phyloP scores from a whole-genome alignment of 2,888 invertebrate genomes.

The Cephus pulcher region DNA sequence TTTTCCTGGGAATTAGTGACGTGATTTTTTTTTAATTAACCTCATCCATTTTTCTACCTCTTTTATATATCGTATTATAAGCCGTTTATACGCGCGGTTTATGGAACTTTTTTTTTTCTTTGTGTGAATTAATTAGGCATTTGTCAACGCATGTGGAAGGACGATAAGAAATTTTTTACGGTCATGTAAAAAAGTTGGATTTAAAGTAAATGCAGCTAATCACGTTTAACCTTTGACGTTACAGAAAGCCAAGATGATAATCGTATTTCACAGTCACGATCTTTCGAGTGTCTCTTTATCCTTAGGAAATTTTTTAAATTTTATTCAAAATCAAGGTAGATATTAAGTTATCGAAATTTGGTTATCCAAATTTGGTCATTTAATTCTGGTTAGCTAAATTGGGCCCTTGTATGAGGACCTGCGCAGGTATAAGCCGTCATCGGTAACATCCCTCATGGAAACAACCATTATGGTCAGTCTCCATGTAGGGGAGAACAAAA shows the following conservation, averaged over 20 bases:
- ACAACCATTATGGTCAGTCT: neutral
- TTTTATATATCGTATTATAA: neutral
- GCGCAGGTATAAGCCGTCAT: neutral
- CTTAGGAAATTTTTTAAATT: neutral
- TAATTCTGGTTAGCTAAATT: neutral
- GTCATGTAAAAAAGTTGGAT: neutral
- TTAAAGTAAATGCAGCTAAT: neutral
- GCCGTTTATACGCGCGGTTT: neutral
- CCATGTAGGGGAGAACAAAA: conserved; percentile 14
- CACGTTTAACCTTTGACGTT: too few species aligned
- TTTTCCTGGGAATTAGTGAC: neutral
- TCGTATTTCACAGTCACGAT: neutral
- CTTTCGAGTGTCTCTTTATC: neutral
- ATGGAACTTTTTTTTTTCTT: neutral
- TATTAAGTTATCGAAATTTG: neutral
- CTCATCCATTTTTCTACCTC: neutral
- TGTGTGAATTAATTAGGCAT: neutral
- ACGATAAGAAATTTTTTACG: neutral
- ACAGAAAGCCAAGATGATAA: neutral
- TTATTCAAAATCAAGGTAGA: neutral
- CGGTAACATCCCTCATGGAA: neutral
- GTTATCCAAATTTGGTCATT: neutral
- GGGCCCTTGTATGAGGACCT: neutral
- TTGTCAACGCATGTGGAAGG: neutral
- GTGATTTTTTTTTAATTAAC: neutral